Percentiles rank a stretch among this genome's conserved stretches.
These are phyloP conservation scores for Apamea monoglypha DNA, from an alignment of 2,888 invertebrate species.

Conservation along the genomic window DNA sequence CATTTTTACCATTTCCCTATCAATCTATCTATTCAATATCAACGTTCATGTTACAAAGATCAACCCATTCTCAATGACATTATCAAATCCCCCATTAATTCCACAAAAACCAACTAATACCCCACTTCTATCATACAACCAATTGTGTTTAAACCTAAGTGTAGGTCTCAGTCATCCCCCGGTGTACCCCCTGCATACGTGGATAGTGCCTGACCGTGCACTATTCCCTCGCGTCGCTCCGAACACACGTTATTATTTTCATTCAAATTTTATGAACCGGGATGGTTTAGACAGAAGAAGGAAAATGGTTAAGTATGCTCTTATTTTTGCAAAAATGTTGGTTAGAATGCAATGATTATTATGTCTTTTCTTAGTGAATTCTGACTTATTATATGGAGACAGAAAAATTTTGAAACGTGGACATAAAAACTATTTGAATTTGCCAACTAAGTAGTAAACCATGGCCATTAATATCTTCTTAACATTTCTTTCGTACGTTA, in stretches of 20 bases:
- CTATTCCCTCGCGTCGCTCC: constrained; percentile 20
- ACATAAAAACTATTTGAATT: too few relatives aligned
- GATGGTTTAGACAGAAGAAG: background rate
- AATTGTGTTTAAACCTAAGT: background rate
- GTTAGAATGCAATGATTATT: background rate
- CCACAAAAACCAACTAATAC: background rate
- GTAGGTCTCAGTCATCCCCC: constrained; percentile 12
- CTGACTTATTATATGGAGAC: background rate
- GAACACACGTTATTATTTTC: constrained; percentile 45
- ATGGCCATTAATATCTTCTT: too few relatives aligned
- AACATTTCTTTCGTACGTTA: too few relatives aligned
- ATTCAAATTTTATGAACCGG: constrained; percentile 47
- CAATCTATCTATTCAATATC: background rate
- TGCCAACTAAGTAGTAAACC: too few relatives aligned
- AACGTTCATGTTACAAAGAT: background rate
- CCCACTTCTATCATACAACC: too few relatives aligned
- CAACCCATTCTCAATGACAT: background rate
- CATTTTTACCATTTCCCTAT: background rate
- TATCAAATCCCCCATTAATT: background rate
- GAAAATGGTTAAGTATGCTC: constrained; percentile 1
- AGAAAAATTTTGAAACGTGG: too few relatives aligned
- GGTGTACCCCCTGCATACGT: constrained; percentile 32
- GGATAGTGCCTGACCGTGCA: constrained; percentile 30
- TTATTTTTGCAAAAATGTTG: background rate
- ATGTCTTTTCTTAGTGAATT: background rate